These are phyloP conservation scores for Octodon degus DNA, from an alignment of 2,113 vertebrate species.

Conservation along the genomic window DNA sequence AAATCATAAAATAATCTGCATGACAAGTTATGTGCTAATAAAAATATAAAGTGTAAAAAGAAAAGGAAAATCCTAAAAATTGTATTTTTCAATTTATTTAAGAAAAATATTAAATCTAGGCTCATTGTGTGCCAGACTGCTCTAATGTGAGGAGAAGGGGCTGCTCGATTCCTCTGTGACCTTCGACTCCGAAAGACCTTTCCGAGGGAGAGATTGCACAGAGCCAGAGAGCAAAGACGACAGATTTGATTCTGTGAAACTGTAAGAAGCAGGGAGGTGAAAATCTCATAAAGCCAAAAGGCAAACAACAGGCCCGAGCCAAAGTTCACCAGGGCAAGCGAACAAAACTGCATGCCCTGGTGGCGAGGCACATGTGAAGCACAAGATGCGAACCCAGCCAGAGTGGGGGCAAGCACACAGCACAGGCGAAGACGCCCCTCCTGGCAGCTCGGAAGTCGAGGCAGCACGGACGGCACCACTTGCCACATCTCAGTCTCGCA, in stretches of 20 bases:
- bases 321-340: neutral
- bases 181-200: neutral
- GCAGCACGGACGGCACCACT: neutral
- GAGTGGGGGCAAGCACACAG: neutral
- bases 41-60: neutral
- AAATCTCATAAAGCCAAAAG: neutral
- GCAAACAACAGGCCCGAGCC: neutral
- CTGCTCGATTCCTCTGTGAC: neutral
- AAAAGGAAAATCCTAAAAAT: neutral
- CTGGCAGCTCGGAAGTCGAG: neutral
- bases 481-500: neutral
- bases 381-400: neutral
- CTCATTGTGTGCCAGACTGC: neutral
- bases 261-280: neutral
- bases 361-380: neutral
- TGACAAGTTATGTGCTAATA: neutral
- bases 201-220: neutral
- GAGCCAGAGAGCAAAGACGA: neutral
- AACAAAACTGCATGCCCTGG: neutral
- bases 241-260: neutral
- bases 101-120: neutral
- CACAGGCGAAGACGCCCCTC: neutral
- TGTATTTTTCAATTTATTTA: slow-evolving; percentile 22
- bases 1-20: neutral
- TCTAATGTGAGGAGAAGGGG: neutral